Percentiles rank a stretch among this genome's conserved stretches.
These are phyloP conservation scores for Schmidtea mediterranea DNA, from an alignment of 1,140 invertebrate species.

Conservation along the genomic window DNA sequence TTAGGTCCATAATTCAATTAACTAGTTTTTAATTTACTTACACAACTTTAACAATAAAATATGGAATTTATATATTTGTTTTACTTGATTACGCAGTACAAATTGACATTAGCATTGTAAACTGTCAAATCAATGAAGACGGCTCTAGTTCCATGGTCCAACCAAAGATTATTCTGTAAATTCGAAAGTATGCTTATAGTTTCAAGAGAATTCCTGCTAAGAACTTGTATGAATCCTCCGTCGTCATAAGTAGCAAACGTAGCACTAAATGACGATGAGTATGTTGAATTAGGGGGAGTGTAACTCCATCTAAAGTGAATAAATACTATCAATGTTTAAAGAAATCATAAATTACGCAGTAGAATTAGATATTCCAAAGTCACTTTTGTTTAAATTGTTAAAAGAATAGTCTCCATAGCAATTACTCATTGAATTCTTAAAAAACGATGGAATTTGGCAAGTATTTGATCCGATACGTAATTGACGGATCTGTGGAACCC, in stretches of 20 bases:
- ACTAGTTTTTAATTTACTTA: too few relatives aligned
- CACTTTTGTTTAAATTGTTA: too few relatives aligned
- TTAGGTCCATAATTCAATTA: too few relatives aligned
- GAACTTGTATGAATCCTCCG: background rate
- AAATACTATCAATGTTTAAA: too few relatives aligned
- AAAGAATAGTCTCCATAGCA: too few relatives aligned
- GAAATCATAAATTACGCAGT: too few relatives aligned
- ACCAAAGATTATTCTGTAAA: constrained; percentile 29
- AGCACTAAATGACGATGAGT: background rate
- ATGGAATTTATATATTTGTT: too few relatives aligned
- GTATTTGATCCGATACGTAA: constrained; percentile 28
- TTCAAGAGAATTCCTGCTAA: background rate
- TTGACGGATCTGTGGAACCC: constrained; percentile 36
- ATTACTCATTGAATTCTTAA: too few relatives aligned
- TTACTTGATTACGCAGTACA: constrained; percentile 35
- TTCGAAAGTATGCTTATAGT: background rate
- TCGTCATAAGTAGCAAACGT: background rate
- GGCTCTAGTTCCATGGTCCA: constrained; percentile 37
- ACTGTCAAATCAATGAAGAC: constrained; percentile 44
- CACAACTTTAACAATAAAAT: background rate
- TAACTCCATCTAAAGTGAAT: too few relatives aligned
- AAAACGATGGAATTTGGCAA: constrained; percentile 19
- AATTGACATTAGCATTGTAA: constrained; percentile 46
- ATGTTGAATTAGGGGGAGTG: too few relatives aligned
- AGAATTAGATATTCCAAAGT: too few relatives aligned